These are phyloP conservation scores for Peromyscus aztecus DNA, from an alignment of 2,797 vertebrate species.

Conservation along the genomic window DNA sequence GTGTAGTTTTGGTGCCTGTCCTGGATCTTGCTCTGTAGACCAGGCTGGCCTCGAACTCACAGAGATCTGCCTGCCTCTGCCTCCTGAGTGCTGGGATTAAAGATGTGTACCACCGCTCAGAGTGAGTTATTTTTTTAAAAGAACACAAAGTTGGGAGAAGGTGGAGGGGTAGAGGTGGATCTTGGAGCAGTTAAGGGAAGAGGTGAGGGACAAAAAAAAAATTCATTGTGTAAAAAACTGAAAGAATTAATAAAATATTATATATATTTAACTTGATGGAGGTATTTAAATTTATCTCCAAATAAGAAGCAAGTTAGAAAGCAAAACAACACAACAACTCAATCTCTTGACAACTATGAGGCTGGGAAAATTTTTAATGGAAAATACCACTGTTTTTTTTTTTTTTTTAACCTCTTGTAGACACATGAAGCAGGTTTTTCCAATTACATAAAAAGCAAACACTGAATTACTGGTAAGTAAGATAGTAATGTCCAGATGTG, in stretches of 20 bases:
- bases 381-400: neutral
- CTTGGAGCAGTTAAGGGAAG: neutral
- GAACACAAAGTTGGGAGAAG: neutral
- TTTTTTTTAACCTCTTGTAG: neutral
- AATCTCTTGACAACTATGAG: neutral
- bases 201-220: neutral
- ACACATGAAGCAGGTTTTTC: neutral
- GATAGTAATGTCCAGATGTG: neutral
- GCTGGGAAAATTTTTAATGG: neutral
- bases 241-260: neutral
- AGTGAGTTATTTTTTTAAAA: neutral
- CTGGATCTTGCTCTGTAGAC: too few relatives aligned
- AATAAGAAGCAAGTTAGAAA: conserved; percentile 9
- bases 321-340: neutral
- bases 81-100: too few relatives aligned
- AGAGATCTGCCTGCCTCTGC: too few relatives aligned
- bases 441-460: conserved; percentile 41
- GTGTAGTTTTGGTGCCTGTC: too few relatives aligned
- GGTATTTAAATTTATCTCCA: neutral
- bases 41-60: too few relatives aligned
- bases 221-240: neutral
- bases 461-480: neutral
- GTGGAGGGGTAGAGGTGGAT: neutral
- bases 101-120: too few relatives aligned
- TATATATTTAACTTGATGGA: neutral